phyloP scores from a whole-genome alignment of 2,797 vertebrate species.

The Thamnophis elegans region DNA sequence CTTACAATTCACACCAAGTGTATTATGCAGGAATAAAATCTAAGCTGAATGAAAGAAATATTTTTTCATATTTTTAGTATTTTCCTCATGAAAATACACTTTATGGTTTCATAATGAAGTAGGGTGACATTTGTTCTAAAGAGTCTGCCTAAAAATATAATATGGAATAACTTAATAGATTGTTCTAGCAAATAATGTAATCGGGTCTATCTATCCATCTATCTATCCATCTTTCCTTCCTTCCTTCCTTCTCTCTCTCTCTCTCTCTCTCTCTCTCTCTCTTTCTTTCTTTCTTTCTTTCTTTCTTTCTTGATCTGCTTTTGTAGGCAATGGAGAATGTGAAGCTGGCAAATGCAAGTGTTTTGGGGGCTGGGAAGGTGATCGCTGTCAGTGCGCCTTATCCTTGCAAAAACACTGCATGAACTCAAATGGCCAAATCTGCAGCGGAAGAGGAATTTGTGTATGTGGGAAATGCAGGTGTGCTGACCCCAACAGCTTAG shows the following conservation, averaged over 20 bases:
- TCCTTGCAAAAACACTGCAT: constrained; percentile 79
- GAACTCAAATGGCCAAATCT: constrained; percentile 79
- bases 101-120: constrained; percentile 14
- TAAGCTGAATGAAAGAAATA: background rate
- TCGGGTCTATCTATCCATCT: background rate
- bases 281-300: background rate
- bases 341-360: constrained; percentile 85
- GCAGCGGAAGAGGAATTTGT: constrained; percentile 86
- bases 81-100: constrained; percentile 15
- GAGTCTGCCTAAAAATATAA: background rate
- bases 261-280: background rate
- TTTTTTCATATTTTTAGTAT: constrained; percentile 37
- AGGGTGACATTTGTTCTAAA: background rate
- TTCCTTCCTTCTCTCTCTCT: background rate
- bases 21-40: background rate
- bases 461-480: constrained; percentile 89
- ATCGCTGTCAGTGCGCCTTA: constrained; percentile 82
- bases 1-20: background rate
- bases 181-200: background rate
- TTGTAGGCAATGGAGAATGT: constrained; percentile 88
- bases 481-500: constrained; percentile 78
- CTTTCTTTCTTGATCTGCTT: constrained; percentile 25
- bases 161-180: background rate
- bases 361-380: constrained; percentile 84
- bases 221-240: too few relatives aligned